Evolutionary conservation across 2,888 invertebrate species (phyloP).

Genomic region (Syritta pipiens): DNA sequence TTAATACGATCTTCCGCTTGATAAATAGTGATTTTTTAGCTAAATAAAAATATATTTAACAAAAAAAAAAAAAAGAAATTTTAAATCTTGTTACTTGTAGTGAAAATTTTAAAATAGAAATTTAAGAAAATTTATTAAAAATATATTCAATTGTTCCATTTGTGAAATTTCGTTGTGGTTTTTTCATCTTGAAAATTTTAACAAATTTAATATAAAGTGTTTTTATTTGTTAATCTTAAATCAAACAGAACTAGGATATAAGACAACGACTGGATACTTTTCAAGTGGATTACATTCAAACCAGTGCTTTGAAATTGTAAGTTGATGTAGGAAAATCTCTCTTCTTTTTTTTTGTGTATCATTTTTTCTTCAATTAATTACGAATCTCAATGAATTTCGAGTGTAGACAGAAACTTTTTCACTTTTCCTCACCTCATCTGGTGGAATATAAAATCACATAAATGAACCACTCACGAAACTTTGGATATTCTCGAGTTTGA

Average conservation of each 20-base stretch:
- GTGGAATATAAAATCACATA: too few relatives aligned
- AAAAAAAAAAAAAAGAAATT: conserved; percentile 4
- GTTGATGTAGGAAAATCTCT: too few relatives aligned
- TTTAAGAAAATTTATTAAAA: too few relatives aligned
- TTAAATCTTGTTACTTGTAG: conserved; percentile 36
- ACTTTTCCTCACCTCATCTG: too few relatives aligned
- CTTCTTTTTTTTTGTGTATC: too few relatives aligned
- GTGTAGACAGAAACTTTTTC: too few relatives aligned
- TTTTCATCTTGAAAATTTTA: too few relatives aligned
- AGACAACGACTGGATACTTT: conserved; percentile 33
- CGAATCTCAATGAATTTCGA: too few relatives aligned
- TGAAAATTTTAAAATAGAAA: conserved; percentile 18
- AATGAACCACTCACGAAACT: too few relatives aligned
- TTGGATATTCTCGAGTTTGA: too few relatives aligned
- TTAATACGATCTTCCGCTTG: conserved; percentile 66
- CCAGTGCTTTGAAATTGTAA: conserved; percentile 44
- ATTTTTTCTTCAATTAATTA: too few relatives aligned
- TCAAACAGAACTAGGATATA: background rate
- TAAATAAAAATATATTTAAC: conserved; percentile 25
- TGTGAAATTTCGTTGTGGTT: conserved; percentile 54
- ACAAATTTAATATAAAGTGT: background rate
- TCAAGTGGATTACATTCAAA: conserved; percentile 55
- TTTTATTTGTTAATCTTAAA: background rate
- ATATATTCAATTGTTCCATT: conserved; percentile 54
- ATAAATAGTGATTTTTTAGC: conserved; percentile 11